A percentile compares a stretch with the other conserved stretches of the same genome.
Conservation (phyloP, 2,113 vertebrate species). For the Glaucomys volans region DNA sequence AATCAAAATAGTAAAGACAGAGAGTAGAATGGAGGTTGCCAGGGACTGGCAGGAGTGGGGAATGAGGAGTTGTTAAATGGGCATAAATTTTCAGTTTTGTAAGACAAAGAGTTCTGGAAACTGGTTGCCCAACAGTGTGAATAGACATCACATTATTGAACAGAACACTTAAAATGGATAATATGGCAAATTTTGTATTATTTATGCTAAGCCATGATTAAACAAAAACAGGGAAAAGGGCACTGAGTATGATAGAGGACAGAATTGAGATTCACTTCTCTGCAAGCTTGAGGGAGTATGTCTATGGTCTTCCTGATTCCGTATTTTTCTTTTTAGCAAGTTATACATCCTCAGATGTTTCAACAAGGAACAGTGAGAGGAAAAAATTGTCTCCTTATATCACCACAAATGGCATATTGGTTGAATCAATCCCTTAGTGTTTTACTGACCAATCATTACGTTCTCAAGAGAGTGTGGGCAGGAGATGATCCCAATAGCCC, state of each 20-base stretch:
- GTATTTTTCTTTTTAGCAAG: neutral
- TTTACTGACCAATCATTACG: neutral
- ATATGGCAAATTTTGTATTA: constrained; percentile 6
- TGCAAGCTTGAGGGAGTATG: neutral
- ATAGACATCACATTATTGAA: neutral
- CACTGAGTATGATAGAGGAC: neutral
- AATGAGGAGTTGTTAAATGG: neutral
- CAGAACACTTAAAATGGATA: constrained; percentile 6
- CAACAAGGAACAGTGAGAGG: neutral
- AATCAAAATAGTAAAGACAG: neutral
- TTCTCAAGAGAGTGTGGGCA: constrained; percentile 31
- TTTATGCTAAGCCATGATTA: neutral
- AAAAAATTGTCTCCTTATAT: neutral
- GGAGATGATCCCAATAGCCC: neutral
- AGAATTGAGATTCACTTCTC: neutral
- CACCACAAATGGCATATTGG: neutral
- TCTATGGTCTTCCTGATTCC: neutral
- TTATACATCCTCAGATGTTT: neutral
- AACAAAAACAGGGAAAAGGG: neutral
- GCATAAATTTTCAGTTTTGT: constrained; percentile 9
- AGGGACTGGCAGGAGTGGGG: too few relatives aligned
- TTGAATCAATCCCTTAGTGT: neutral
- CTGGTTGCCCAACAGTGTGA: neutral
- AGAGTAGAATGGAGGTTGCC: too few relatives aligned
- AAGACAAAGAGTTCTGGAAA: constrained; percentile 27